A percentile compares a stretch with the other conserved stretches of the same genome.
Conservation (phyloP, 2,113 vertebrate species). For the Ptychochromis oligacanthus region DNA sequence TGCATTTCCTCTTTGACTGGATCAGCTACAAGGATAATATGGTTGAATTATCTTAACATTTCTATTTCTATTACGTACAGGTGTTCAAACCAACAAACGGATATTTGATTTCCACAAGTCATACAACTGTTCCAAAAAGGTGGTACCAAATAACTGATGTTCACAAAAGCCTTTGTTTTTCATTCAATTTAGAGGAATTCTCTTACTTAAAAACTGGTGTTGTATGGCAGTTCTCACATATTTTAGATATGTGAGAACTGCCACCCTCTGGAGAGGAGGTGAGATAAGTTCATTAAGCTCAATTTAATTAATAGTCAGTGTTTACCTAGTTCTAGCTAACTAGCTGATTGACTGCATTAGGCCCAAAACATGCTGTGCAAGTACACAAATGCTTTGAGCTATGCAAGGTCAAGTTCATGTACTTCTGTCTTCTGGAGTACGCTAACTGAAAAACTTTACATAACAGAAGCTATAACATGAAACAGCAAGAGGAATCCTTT, state of each 20-base stretch:
- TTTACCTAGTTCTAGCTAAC: not conserved
- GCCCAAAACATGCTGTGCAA: not conserved
- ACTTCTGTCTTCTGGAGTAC: not conserved
- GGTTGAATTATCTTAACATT: conserved; percentile 10
- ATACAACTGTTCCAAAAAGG: no score
- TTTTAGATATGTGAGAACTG: not conserved
- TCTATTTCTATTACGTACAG: not conserved
- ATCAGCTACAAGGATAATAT: not conserved
- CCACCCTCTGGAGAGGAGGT: not conserved
- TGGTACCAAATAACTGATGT: no score
- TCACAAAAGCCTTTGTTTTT: no score
- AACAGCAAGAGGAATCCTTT: not conserved
- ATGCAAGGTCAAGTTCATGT: not conserved
- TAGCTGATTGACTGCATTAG: not conserved
- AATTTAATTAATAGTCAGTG: no score
- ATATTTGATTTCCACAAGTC: no score
- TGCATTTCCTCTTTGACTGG: not conserved
- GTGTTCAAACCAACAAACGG: not conserved
- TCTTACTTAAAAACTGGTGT: no score
- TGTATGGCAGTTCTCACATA: no score
- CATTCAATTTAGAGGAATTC: no score
- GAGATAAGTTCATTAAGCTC: no score
- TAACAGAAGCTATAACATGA: not conserved
- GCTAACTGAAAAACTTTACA: not conserved
- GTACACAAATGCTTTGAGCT: not conserved